phyloP scores from a whole-genome alignment of 2,888 invertebrate genomes.

The Polydrusus cervinus region DNA sequence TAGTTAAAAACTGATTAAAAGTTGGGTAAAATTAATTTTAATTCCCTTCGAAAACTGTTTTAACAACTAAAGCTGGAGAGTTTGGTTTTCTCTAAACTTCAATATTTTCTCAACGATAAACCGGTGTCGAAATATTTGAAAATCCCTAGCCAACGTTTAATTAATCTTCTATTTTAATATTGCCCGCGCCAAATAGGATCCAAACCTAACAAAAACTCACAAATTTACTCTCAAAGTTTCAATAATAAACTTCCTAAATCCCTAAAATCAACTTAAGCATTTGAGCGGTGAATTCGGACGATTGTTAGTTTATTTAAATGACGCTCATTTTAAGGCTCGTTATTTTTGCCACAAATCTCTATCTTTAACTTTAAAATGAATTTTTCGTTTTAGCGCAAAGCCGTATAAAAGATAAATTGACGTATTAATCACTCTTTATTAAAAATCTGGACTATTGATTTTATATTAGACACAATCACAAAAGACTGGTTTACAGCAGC shows the following conservation, averaged over 20 bases:
- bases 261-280: slow-evolving; percentile 49
- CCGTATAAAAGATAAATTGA: slow-evolving; percentile 23
- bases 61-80: slow-evolving; percentile 2
- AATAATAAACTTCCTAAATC: slow-evolving; percentile 52
- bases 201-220: slow-evolving; percentile 58
- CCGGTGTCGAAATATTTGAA: slow-evolving; percentile 35
- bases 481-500: not conserved
- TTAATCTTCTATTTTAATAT: slow-evolving; percentile 45
- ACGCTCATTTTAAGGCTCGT: slow-evolving; percentile 65
- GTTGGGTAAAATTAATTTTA: not conserved
- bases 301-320: slow-evolving; percentile 67
- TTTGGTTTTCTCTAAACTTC: slow-evolving; percentile 14
- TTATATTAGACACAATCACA: not conserved
- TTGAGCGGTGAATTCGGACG: slow-evolving; percentile 51
- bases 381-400: slow-evolving; percentile 15
- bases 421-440: slow-evolving; percentile 33
- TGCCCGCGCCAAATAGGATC: slow-evolving; percentile 35
- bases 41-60: not conserved
- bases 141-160: slow-evolving; percentile 35
- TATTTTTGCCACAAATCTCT: slow-evolving; percentile 62
- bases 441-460: slow-evolving; percentile 24
- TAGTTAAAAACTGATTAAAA: not conserved
- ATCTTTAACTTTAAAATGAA: slow-evolving; percentile 34
- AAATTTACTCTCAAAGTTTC: slow-evolving; percentile 57
- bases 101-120: slow-evolving; percentile 35